phyloP scores from a whole-genome alignment of 2,113 vertebrate genomes.

The Deroptyus accipitrinus region DNA sequence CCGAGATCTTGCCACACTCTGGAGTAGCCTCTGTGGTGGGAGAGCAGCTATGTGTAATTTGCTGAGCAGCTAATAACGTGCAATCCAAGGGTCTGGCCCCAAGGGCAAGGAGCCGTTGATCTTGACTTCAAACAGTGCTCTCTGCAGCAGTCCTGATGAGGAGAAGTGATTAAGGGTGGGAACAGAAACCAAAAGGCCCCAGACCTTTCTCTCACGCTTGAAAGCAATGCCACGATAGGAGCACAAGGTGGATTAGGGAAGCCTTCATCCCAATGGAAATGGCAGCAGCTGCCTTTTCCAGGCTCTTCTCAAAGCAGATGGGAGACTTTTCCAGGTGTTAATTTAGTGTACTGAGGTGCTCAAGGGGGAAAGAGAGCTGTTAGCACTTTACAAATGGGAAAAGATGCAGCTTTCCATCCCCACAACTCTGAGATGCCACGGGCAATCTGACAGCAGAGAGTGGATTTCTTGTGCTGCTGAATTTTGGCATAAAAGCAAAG shows the following conservation, averaged over 20 bases:
- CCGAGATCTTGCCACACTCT: accelerated
- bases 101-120: background rate
- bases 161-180: background rate
- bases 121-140: background rate
- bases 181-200: background rate
- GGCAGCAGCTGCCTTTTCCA: background rate
- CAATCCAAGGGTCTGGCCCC: background rate
- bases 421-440: background rate
- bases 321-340: background rate
- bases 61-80: background rate
- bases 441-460: background rate
- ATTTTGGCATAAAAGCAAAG: background rate
- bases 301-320: background rate
- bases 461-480: background rate
- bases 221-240: accelerated
- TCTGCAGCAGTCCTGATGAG: background rate
- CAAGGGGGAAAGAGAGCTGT: background rate
- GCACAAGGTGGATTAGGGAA: background rate
- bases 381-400: background rate
- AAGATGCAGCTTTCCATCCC: accelerated
- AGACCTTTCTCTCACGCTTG: background rate
- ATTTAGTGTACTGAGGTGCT: background rate
- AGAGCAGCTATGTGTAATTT: background rate
- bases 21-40: background rate
- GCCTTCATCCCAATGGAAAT: background rate